A percentile compares a stretch with the other conserved stretches of the same genome.
Conservation (phyloP, 1,140 invertebrate genomes). For the Drosophila pseudoobscura region DNA sequence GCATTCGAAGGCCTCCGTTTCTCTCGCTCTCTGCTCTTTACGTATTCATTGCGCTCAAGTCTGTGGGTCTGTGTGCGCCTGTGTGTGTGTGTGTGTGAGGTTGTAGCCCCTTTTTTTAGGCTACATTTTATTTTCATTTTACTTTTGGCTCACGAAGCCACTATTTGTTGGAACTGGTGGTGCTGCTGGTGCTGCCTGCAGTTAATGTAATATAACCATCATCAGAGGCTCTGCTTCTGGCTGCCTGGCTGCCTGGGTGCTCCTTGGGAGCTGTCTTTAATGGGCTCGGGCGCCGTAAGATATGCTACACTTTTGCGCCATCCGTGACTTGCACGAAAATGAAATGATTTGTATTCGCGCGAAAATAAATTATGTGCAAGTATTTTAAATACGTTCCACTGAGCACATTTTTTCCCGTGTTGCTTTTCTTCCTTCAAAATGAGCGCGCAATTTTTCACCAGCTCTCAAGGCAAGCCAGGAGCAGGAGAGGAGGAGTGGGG, state of each 20-base stretch:
- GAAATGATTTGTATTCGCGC: conserved; percentile 79
- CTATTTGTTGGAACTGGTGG: conserved; percentile 57
- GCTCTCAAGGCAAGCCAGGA: conserved; percentile 2
- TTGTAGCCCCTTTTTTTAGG: conserved; percentile 39
- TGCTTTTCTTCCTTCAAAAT: conserved; percentile 38
- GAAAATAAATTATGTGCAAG: conserved; percentile 82
- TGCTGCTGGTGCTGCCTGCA: conserved; percentile 47
- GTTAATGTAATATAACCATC: conserved; percentile 79
- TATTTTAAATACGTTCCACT: conserved; percentile 76
- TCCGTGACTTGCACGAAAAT: conserved; percentile 78
- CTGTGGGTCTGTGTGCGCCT: neutral
- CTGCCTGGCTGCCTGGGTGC: too few species aligned
- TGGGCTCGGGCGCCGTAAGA: conserved; percentile 55
- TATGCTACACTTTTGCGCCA: conserved; percentile 66
- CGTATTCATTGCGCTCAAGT: conserved; percentile 69
- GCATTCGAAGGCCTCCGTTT: conserved; percentile 3
- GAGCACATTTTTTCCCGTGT: conserved; percentile 37
- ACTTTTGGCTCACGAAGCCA: conserved; percentile 67
- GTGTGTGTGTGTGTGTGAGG: neutral
- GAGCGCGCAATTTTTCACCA: conserved; percentile 70
- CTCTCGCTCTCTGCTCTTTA: conserved; percentile 31
- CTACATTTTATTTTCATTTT: conserved; percentile 77
- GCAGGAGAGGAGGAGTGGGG: neutral
- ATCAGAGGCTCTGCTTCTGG: conserved; percentile 32
- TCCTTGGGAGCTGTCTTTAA: conserved; percentile 46